Percentiles rank a stretch among this genome's conserved stretches.
Evolutionary conservation across 2,113 vertebrate species (phyloP).

Genomic region (Danio rerio): DNA sequence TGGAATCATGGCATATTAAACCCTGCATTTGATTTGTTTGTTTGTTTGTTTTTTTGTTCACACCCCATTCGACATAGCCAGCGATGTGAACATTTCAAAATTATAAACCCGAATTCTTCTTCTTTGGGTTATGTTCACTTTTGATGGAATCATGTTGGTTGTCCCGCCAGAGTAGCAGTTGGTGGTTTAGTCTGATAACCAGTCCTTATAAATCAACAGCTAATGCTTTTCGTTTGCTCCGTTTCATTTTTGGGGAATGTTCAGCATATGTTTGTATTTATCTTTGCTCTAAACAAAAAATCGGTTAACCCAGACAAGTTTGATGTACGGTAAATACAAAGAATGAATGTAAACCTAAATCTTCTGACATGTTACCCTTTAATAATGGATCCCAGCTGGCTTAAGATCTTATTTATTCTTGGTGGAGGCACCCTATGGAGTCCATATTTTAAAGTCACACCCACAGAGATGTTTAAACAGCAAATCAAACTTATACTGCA

Average conservation of each 20-base stretch:
- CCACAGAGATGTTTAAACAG: slow-evolving; percentile 26
- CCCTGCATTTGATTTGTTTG: slow-evolving; percentile 44
- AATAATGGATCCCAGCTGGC: slow-evolving; percentile 65
- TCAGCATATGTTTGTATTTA: slow-evolving; percentile 11
- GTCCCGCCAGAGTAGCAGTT: neutral
- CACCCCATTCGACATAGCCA: neutral
- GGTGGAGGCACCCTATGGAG: slow-evolving; percentile 46
- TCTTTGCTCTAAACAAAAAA: slow-evolving; percentile 54
- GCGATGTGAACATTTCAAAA: neutral
- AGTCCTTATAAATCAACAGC: slow-evolving; percentile 17
- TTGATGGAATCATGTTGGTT: slow-evolving; percentile 9
- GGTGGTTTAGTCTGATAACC: slow-evolving; percentile 16
- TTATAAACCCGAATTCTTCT: neutral
- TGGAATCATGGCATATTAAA: slow-evolving; percentile 45
- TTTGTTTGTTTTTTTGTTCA: slow-evolving; percentile 55
- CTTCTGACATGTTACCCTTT: slow-evolving; percentile 61
- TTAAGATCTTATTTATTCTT: slow-evolving; percentile 55
- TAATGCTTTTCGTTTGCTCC: slow-evolving; percentile 25
- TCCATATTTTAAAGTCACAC: slow-evolving; percentile 46
- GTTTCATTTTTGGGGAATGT: slow-evolving; percentile 20
- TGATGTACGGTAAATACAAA: slow-evolving; percentile 67
- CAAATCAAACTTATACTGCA: neutral
- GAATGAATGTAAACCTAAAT: slow-evolving; percentile 62
- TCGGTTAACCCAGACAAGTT: slow-evolving; percentile 56
- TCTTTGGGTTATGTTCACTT: neutral